Base-by-base conservation (phyloP, 2,797 vertebrate genomes). In the Sebastes hubbsi region DNA sequence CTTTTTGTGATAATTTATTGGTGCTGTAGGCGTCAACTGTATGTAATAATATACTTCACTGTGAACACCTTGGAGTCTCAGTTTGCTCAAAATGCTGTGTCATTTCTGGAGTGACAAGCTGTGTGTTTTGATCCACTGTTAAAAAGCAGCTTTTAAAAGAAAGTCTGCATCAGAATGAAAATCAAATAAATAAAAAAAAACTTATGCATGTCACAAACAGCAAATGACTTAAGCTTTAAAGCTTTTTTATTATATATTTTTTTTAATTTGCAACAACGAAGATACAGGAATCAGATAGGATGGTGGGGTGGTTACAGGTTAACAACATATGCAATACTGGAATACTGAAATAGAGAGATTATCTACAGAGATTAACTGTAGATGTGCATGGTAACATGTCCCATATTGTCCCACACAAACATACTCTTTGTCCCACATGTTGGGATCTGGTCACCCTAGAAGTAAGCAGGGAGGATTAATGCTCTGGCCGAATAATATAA, bases 11-110 rank as follows among this genome's bases (percentile, higher is more conserved):
- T 52, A 46, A 46, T 58, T 46, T 42, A 59, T 66, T 32, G 14
- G 22, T 24, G 68, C 20, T 64, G 13, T n/a, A 13, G 32, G 29
- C 36, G 42, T 25, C 49, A 4, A 13, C 4, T 63, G 14, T 36
- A 56, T 77, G 10, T 56, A 29, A 76, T 34, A 80, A 80, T 89
- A 83, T 81, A 86, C 30, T 29, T 42, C 30, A 36, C 52, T 55
- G 3, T 69, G 4, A 61, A 67, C 22, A 38, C 38, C 16, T 30
- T 18, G 2, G 67, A 25, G 27, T 32, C 6, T 58, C 54, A 27
- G 10, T 65, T 25, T 42, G 38, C 63, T 72, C 4, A 59, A 38
- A 52, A 6, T n/a, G 2, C 18, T 46, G 2, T 29, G 3, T 30
- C 3, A 10, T 75, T 27, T 38, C 29, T 64, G 25, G 46, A 1